A percentile compares a stretch with the other conserved stretches of the same genome.
Evolutionary conservation across 2,888 invertebrate genomes (phyloP).

Genomic region (Catocala sponsa): DNA sequence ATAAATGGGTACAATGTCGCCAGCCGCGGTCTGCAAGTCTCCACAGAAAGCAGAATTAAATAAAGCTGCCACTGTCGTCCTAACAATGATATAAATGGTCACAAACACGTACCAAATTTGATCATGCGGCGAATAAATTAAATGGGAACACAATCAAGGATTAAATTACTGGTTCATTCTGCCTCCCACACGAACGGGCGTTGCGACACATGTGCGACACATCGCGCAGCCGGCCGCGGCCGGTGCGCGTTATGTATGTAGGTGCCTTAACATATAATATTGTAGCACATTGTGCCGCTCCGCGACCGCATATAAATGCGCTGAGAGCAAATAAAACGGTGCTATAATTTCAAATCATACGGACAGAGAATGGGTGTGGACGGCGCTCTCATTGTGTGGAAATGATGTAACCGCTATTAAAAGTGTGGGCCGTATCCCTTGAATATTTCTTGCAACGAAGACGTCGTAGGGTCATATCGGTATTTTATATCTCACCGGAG

Average conservation of each 20-base stretch:
- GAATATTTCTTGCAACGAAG: slow-evolving; percentile 88
- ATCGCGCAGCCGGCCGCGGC: slow-evolving; percentile 63
- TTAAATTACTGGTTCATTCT: slow-evolving; percentile 86
- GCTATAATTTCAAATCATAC: slow-evolving; percentile 89
- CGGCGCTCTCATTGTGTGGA: slow-evolving; percentile 88
- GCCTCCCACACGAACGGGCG: slow-evolving; percentile 79
- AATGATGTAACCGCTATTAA: slow-evolving; percentile 88
- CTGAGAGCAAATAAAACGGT: slow-evolving; percentile 87
- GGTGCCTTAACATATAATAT: slow-evolving; percentile 83
- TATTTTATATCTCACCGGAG: slow-evolving; percentile 86
- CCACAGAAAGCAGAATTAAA: slow-evolving; percentile 67
- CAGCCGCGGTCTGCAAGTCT: slow-evolving; percentile 52
- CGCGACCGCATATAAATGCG: slow-evolving; percentile 86
- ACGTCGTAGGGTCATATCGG: slow-evolving; percentile 87
- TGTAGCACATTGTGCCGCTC: slow-evolving; percentile 83
- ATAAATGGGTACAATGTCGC: slow-evolving; percentile 58
- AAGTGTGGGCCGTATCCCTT: slow-evolving; percentile 88
- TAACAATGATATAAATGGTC: slow-evolving; percentile 79
- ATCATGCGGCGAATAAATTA: slow-evolving; percentile 85
- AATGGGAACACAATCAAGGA: slow-evolving; percentile 86
- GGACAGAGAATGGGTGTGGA: slow-evolving; percentile 89
- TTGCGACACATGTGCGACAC: slow-evolving; percentile 81
- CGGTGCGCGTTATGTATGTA: slow-evolving; percentile 71
- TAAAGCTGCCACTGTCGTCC: slow-evolving; percentile 61
- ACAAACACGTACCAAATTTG: slow-evolving; percentile 84